Base-by-base conservation (phyloP, 2,797 vertebrate species). In the Jordanella pulchra region DNA sequence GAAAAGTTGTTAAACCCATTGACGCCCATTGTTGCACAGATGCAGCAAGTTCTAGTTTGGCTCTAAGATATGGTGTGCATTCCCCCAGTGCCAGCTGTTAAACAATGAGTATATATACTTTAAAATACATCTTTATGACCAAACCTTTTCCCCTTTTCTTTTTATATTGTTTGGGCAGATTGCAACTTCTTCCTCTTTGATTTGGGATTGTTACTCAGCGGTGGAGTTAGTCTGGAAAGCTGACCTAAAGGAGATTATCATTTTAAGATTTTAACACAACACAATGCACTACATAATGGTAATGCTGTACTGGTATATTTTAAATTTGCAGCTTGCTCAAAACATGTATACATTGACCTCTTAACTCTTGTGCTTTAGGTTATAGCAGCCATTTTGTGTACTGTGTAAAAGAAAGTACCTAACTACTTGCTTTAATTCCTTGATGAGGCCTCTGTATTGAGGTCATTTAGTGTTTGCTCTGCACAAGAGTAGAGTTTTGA, bases 401-500 rank as follows among this genome's bases (percentile, higher is more conserved):
- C 21, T 50, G 9, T 21, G 1, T 27, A 39, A 23, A 51, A 27
- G 30, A 39, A 30, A 51, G 14, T 11, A 12, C 27, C 14, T 44
- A 55, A n/a, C 30, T 30, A n/a, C 42, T 10, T 18, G 32, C 35
- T 73, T 69, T 76, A 39, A 55, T 55, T n/a, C 28, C 65, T 77
- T 12, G 53, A 21, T 54, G 48, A 70, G 56, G 56, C 39, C 7
- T 12, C 64, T 42, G 67, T 23, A 68, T 68, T 25, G 35, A 61
- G 44, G 30, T 75, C 30, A 60, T 18, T 32, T 50, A 47, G 30
- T 56, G 42, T 72, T 64, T 42, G 1, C 23, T 7, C 23, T 61
- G 27, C 66, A 75, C 51, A 58, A 69, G 48, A 67, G 78, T 17
- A 39, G 48, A 68, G 45, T 67, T 76, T 63, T n/a, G 35, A 56